Evolutionary conservation across 2,888 invertebrate genomes (phyloP), one percentile per base, ranked within the genome.

Genomic region (Tromatobia lineatoria): DNA sequence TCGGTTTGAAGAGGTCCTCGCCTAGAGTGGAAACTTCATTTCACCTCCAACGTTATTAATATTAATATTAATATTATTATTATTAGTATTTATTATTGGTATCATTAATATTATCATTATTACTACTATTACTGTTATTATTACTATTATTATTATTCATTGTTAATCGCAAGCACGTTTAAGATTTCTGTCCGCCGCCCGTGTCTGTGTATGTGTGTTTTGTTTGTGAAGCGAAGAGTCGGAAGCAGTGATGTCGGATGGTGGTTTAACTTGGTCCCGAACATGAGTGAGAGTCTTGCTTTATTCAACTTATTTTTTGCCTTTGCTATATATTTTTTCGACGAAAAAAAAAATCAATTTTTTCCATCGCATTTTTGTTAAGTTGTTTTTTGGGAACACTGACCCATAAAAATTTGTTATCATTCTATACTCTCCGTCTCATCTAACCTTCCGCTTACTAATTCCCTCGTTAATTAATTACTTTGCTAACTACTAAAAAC

Each of bases 231-330:
- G 87, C 84, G 78, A 84, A 84, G 80, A 80, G 81, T 84, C 86
- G 86, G 86, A 90, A 91, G 90, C 88, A 86, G 87, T 87, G 90
- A 91, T 90, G 90, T 87, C 86, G 87, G 86, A 88, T 91, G 89
- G 88, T 90, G 88, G 87, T 86, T 90, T 91, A 91, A 92, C 91
- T 93, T 93, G 93, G 93, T 93, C 93, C 93, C 93, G 91, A 93
- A 92, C 91, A 91, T 91, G 91, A 91, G 88, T 90, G 83, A 88
- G 86, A 82, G 80, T 86, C 82, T 85, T 86, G 81, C 82, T 87
- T 80, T 45, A 34, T 73, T 82, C 42, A 78, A 29, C 71, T 57
- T 57, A 57, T 54, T 82, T 64, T 25, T 54, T 66, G 34, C 59
- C 42, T 25, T 20, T 70, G 34, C 29, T 47, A 64, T 52, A 54